Evolutionary conservation across 2,888 invertebrate genomes (phyloP).

Genomic region (Junonia oenone): DNA sequence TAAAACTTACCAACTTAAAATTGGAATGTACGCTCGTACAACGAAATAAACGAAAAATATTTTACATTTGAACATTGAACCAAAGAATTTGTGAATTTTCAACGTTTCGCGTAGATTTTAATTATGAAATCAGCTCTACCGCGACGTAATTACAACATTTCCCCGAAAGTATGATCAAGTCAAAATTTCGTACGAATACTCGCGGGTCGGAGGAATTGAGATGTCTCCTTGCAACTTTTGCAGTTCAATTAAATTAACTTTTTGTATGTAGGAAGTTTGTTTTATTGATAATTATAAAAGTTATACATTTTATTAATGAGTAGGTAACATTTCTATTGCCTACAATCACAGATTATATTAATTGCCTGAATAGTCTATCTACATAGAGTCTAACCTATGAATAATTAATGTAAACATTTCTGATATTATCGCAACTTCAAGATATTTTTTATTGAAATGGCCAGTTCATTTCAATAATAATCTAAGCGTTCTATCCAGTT

Average conservation of each 20-base stretch:
- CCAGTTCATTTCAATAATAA: no score
- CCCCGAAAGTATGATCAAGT: constrained; percentile 28
- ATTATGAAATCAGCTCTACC: constrained; percentile 22
- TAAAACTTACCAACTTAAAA: background rate
- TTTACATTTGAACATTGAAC: constrained; percentile 1
- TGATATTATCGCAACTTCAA: no score
- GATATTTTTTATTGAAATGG: no score
- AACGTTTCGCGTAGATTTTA: constrained; percentile 17
- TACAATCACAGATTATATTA: no score
- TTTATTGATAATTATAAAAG: no score
- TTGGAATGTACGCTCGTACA: background rate
- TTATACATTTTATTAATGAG: no score
- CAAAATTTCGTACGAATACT: constrained; percentile 14
- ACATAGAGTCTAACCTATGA: no score
- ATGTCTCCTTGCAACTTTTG: background rate
- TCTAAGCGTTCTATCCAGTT: no score
- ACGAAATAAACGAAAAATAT: background rate
- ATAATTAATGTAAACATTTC: no score
- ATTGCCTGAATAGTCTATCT: no score
- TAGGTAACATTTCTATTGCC: no score
- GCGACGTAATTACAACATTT: constrained; percentile 27
- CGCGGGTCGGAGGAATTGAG: constrained; percentile 9
- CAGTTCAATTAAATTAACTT: background rate
- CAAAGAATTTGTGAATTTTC: constrained; percentile 11
- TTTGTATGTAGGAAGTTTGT: background rate